Evolutionary conservation across 2,797 vertebrate species (phyloP).

Genomic region (Trematomus bernacchii): DNA sequence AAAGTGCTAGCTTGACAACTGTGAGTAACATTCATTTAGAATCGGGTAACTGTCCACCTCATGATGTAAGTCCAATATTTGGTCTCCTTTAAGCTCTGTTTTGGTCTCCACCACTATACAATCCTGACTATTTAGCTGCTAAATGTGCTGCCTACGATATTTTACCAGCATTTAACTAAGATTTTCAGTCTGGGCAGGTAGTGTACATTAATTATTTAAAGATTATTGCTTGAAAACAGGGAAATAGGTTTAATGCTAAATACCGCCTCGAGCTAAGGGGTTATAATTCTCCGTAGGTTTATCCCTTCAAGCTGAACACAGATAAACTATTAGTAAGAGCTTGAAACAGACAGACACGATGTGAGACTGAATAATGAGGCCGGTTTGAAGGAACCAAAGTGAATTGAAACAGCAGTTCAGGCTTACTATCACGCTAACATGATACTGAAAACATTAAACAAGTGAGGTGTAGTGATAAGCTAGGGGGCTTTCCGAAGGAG

Average conservation of each 20-base stretch:
- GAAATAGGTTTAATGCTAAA: not conserved
- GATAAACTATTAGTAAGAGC: not conserved
- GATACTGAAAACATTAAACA: constrained; percentile 7
- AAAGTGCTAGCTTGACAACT: too few relatives aligned
- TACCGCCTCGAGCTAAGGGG: not conserved
- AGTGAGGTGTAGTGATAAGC: constrained; percentile 16
- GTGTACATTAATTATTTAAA: not conserved
- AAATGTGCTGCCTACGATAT: not conserved
- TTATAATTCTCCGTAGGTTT: not conserved
- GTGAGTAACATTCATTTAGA: not conserved
- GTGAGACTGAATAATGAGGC: constrained; percentile 21
- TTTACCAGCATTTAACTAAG: not conserved
- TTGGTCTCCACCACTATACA: not conserved
- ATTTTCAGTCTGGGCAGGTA: too few relatives aligned
- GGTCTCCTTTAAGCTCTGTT: not conserved
- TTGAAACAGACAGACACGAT: not conserved
- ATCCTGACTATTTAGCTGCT: not conserved
- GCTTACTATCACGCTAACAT: not conserved
- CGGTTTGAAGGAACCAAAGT: not conserved
- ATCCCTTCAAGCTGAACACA: not conserved
- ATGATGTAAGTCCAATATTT: not conserved
- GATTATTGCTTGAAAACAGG: too few relatives aligned
- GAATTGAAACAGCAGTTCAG: not conserved
- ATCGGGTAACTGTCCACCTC: not conserved
- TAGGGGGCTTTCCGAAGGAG: constrained; percentile 37